These are phyloP conservation scores for Steromphala cineraria DNA, from an alignment of 2,888 invertebrate species.

Conservation along the genomic window DNA sequence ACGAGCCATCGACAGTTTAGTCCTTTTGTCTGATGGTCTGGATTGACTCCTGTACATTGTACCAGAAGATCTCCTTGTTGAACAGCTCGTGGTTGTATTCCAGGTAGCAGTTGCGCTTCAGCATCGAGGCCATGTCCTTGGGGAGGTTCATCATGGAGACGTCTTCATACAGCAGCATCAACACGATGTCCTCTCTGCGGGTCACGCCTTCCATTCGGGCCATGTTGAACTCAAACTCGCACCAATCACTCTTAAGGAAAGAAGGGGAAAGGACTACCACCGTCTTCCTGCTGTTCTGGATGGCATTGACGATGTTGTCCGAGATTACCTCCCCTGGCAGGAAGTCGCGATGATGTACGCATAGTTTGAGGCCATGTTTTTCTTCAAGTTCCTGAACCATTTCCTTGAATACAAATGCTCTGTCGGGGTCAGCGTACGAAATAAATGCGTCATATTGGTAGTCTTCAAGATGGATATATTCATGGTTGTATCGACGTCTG, in stretches of 20 bases:
- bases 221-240: slow-evolving; percentile 40
- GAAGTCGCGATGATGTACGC: slow-evolving; percentile 41
- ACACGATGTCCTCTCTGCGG: slow-evolving; percentile 18
- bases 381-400: slow-evolving; percentile 27
- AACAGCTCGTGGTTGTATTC: background rate
- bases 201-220: slow-evolving; percentile 26
- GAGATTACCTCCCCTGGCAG: slow-evolving; percentile 32
- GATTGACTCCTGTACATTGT: too few relatives aligned
- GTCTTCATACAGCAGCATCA: slow-evolving; percentile 12
- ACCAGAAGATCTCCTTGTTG: background rate
- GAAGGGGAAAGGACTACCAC: slow-evolving; percentile 30
- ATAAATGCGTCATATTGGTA: slow-evolving; percentile 40
- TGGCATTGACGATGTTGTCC: slow-evolving; percentile 31
- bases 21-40: too few relatives aligned
- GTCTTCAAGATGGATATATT: too few relatives aligned
- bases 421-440: slow-evolving; percentile 32
- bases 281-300: slow-evolving; percentile 36
- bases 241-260: slow-evolving; percentile 34
- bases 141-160: background rate
- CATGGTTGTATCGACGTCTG: too few relatives aligned
- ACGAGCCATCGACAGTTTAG: too few relatives aligned
- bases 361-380: slow-evolving; percentile 36
- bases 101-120: slow-evolving; percentile 9
- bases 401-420: background rate
- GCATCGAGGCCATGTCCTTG: background rate